Percentiles rank a stretch among this genome's conserved stretches.
These are phyloP conservation scores for Enteromius trimaculatus DNA, from an alignment of 2,797 vertebrate genomes.

Conservation along the genomic window DNA sequence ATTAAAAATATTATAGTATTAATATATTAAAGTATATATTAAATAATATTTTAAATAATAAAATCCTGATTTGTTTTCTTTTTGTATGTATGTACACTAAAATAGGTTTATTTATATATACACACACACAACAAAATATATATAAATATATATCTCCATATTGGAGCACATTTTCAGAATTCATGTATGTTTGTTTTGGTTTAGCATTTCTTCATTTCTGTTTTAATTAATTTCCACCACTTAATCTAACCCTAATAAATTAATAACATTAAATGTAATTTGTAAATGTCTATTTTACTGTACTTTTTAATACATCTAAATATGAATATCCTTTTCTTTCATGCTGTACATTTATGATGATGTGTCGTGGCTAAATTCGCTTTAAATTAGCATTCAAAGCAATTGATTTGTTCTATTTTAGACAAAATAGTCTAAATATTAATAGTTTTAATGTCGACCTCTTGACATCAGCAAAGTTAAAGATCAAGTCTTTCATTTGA, in stretches of 20 bases:
- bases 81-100: background rate
- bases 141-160: background rate
- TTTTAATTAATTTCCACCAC: background rate
- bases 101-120: background rate
- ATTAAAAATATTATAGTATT: too few species aligned
- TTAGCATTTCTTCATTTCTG: background rate
- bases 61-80: background rate
- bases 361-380: background rate
- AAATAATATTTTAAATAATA: background rate
- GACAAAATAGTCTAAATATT: background rate
- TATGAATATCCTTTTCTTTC: background rate
- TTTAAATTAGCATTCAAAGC: background rate
- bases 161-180: background rate
- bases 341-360: background rate
- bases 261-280: background rate
- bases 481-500: constrained; percentile 3
- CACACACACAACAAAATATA: too few species aligned
- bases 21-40: background rate
- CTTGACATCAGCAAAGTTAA: background rate
- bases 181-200: background rate
- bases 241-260: background rate
- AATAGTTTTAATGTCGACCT: background rate
- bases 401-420: background rate
- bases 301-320: background rate
- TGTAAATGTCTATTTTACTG: too few species aligned